Percentiles rank a stretch among this genome's conserved stretches.
Conservation (phyloP, 2,888 invertebrate genomes). For the Pristionchus fissidentatus region DNA sequence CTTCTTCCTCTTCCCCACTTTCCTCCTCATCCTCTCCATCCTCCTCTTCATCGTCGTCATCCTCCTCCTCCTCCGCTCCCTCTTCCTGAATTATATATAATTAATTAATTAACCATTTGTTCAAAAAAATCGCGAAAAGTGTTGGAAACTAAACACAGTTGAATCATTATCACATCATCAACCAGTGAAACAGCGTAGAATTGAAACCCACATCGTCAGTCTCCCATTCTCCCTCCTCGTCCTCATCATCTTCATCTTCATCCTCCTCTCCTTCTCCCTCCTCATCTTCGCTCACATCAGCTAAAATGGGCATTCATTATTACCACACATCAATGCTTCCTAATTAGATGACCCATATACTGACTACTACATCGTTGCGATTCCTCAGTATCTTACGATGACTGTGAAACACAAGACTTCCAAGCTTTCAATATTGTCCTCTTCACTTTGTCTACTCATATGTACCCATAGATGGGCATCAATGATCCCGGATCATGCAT, state of each 20-base stretch:
- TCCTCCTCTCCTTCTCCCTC: neutral
- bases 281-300: constrained; percentile 28
- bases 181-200: neutral
- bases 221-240: constrained; percentile 50
- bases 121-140: neutral
- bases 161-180: neutral
- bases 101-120: neutral
- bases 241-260: constrained; percentile 31
- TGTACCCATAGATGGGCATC: too few species aligned
- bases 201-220: constrained; percentile 16
- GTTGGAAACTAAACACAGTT: neutral
- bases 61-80: constrained; percentile 22
- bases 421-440: too few species aligned
- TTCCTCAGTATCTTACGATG: too few species aligned
- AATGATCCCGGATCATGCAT: too few species aligned
- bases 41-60: constrained; percentile 80
- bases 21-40: constrained; percentile 82
- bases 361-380: too few species aligned
- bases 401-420: neutral
- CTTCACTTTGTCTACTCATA: too few species aligned
- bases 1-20: constrained; percentile 81
- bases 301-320: neutral
- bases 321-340: neutral
- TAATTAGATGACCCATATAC: too few species aligned
- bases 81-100: constrained; percentile 40